Percentiles rank a stretch among this genome's conserved stretches.
These are phyloP conservation scores for Dryas iulia DNA, from an alignment of 1,140 invertebrate species.

Conservation along the genomic window DNA sequence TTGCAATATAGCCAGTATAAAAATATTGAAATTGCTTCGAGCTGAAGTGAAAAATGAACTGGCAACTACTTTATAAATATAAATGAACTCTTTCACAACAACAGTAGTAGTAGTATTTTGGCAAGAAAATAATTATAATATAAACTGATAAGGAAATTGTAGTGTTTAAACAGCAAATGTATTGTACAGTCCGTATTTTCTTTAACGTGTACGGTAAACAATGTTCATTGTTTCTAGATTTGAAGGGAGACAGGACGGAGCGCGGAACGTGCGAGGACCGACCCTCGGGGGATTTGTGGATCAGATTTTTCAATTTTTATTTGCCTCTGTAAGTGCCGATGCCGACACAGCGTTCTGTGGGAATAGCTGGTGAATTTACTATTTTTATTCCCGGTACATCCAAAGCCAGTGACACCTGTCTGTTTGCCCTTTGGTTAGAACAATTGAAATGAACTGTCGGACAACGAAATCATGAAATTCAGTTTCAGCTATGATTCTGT, in stretches of 20 bases:
- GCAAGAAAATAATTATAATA: neutral
- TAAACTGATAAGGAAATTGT: neutral
- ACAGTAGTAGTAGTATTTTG: too few species aligned
- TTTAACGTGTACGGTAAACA: slow-evolving; percentile 43
- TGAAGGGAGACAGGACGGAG: slow-evolving; percentile 46
- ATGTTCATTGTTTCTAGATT: slow-evolving; percentile 48
- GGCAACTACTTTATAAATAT: neutral
- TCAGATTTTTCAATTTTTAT: slow-evolving; percentile 77
- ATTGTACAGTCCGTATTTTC: slow-evolving; percentile 21
- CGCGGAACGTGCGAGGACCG: slow-evolving; percentile 56
- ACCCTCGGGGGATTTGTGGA: slow-evolving; percentile 63
- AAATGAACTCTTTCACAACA: neutral
- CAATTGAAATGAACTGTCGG: slow-evolving; percentile 27
- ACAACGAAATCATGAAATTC: slow-evolving; percentile 24
- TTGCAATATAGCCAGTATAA: neutral
- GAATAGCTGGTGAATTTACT: slow-evolving; percentile 32
- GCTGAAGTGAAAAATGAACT: neutral
- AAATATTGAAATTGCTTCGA: neutral
- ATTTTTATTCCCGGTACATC: slow-evolving; percentile 30
- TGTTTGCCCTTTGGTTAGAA: slow-evolving; percentile 38
- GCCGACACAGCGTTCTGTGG: slow-evolving; percentile 41
- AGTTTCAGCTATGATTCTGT: neutral
- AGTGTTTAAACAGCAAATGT: neutral
- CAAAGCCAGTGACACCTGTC: slow-evolving; percentile 37
- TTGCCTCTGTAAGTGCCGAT: slow-evolving; percentile 69